Percentiles rank a stretch among this genome's conserved stretches.
Conservation (phyloP, 2,888 invertebrate genomes). For the Chrysopilus asiliformis region DNA sequence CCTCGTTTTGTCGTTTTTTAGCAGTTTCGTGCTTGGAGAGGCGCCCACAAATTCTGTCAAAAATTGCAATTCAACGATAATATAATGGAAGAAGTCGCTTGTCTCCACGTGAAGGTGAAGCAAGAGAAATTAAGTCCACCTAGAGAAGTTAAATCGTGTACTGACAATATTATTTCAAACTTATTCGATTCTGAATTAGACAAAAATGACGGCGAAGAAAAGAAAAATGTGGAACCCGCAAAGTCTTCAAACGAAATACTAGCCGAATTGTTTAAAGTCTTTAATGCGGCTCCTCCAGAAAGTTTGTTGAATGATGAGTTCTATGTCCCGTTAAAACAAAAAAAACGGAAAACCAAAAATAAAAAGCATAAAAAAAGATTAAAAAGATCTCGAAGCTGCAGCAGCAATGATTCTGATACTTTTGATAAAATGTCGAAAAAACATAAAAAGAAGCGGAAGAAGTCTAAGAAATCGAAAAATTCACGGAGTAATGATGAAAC, state of each 20-base stretch:
- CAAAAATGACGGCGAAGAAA: conserved; percentile 19
- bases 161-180: conserved; percentile 2
- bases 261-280: conserved; percentile 62
- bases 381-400: conserved; percentile 21
- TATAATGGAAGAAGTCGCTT: too few relatives aligned
- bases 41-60: too few relatives aligned
- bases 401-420: conserved; percentile 20
- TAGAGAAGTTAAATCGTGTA: conserved; percentile 17
- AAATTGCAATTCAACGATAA: too few relatives aligned
- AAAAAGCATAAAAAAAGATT: conserved; percentile 32
- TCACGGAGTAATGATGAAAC: conserved; percentile 17
- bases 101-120: conserved; percentile 28
- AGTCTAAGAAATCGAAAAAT: conserved; percentile 18
- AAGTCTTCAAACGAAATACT: conserved; percentile 51
- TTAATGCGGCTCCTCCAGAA: conserved; percentile 56
- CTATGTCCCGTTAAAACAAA: conserved; percentile 24
- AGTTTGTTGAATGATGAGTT: conserved; percentile 38
- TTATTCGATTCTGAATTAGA: not conserved
- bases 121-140: conserved; percentile 26
- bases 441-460: conserved; percentile 25
- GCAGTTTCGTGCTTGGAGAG: too few relatives aligned
- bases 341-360: conserved; percentile 30
- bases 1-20: too few relatives aligned
- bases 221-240: conserved; percentile 28
- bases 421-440: conserved; percentile 30